phyloP scores from a whole-genome alignment of 1,140 invertebrate species.

The Polypedilum pembai region DNA sequence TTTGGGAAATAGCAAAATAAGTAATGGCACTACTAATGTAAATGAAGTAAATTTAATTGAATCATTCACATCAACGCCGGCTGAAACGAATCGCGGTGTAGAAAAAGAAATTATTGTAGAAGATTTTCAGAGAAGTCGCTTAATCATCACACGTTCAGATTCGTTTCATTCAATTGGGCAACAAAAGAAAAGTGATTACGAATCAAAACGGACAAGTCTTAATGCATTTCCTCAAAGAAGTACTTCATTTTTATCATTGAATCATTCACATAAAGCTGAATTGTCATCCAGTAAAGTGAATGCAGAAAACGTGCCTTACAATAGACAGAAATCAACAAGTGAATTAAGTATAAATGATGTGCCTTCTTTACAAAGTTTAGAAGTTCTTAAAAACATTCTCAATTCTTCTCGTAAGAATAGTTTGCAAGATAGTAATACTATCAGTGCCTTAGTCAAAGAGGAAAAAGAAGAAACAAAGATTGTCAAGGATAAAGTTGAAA shows the following conservation, averaged over 20 bases:
- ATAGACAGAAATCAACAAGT: slow-evolving; percentile 37
- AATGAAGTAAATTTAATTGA: slow-evolving; percentile 15
- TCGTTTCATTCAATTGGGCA: slow-evolving; percentile 37
- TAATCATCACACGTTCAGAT: slow-evolving; percentile 33
- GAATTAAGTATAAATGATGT: slow-evolving; percentile 42
- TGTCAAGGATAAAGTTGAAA: background rate
- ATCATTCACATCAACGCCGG: slow-evolving; percentile 20
- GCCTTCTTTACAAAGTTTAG: slow-evolving; percentile 40
- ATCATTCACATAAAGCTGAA: slow-evolving; percentile 12
- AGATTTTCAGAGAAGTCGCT: slow-evolving; percentile 9
- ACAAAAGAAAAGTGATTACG: background rate
- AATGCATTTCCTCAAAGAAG: slow-evolving; percentile 34
- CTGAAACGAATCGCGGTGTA: slow-evolving; percentile 29
- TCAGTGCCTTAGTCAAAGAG: background rate
- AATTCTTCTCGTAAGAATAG: slow-evolving; percentile 39
- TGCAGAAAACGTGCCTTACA: slow-evolving; percentile 30
- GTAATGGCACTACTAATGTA: background rate
- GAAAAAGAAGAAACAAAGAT: background rate
- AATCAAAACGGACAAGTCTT: background rate
- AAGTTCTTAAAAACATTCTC: slow-evolving; percentile 41
- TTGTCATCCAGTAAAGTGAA: slow-evolving; percentile 32
- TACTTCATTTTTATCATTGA: slow-evolving; percentile 37
- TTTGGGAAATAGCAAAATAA: background rate
- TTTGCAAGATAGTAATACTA: slow-evolving; percentile 32
- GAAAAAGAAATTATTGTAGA: slow-evolving; percentile 35